Evolutionary conservation across 2,797 vertebrate species (phyloP).

Genomic region (Microctenopoma steveboyesi): DNA sequence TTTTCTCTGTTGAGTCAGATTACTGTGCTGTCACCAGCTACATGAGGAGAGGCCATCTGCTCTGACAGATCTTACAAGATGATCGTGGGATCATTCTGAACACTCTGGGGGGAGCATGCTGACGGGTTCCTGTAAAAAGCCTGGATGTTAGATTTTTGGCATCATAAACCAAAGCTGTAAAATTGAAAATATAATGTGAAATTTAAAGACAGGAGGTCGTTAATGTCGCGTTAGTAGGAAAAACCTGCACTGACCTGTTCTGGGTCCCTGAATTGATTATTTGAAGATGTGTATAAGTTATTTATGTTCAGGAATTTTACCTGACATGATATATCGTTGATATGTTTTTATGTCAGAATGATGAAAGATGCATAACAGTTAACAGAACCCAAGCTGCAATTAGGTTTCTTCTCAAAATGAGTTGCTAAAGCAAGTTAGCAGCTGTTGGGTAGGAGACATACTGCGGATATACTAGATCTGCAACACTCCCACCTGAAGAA

Average conservation of each 20-base stretch:
- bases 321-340: no score
- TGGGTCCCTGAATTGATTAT: not conserved
- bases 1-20: constrained; percentile 71
- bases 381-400: not conserved
- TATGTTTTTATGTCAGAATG: not conserved
- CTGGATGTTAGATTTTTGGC: not conserved
- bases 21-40: constrained; percentile 66
- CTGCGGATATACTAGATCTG: not conserved
- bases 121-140: constrained; percentile 32
- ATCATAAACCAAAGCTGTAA: constrained; percentile 3
- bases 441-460: not conserved
- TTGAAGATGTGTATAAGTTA: not conserved
- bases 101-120: constrained; percentile 11
- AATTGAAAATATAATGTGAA: not conserved
- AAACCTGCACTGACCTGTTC: not conserved
- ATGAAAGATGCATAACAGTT: not conserved
- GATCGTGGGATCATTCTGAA: constrained; percentile 48
- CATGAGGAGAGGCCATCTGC: constrained; percentile 76
- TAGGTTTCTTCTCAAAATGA: not conserved
- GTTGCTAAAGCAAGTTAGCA: constrained; percentile 2
- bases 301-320: not conserved
- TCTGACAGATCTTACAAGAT: constrained; percentile 65
- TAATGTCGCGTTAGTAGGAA: not conserved
- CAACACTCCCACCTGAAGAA: constrained; percentile 2
- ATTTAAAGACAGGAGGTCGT: not conserved